Evolutionary conservation across 2,888 invertebrate genomes (phyloP), one percentile per base, ranked within the genome.

Genomic region (Ashinkailepas kermadecensis): DNA sequence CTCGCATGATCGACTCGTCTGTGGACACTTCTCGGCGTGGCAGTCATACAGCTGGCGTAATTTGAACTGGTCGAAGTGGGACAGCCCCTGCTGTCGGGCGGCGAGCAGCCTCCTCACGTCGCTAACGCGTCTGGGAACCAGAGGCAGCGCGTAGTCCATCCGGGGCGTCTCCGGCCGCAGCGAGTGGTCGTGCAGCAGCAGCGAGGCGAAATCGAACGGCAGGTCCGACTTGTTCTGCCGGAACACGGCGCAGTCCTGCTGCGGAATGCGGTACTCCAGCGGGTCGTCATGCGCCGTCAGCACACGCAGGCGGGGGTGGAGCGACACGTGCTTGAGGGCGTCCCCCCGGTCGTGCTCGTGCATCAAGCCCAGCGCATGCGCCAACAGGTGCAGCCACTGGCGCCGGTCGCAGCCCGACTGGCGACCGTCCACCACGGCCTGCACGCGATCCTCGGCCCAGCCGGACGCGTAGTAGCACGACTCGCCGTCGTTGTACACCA

Each of bases 321-420:
- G 74, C 54, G 54, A 15, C 9, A 74, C 74, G 74, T 23, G 23
- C 8, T 56, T 21, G 18, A 74, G 56, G 10, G 56, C 74, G 11
- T 74, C 74, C 21, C 74, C 74, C 10, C 74, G 54, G 74, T 74
- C 74, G 74, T 74, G 56, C 21, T 74, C 74, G 74, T 74, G 74
- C 74, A 74, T 74, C 74, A 74, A 21, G 15, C 74, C 74, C 54
- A 74, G 74, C 54, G 74, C 54, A 54, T 74, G 74, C 54, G 21
- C 9, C 54, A 74, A 11, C 74, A 74, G 54, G 21, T 21, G 74
- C 15, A 74, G 54, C 21, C 6, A 21, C 56, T 56, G 56, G 7
- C 56, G 74, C 12, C 10, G 21, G 74, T 21, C 54, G 56, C 74
- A 74, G 21, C 18, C 21, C 54, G 74, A 74, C 21, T 21, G 56